Evolutionary conservation across 1,140 invertebrate species (phyloP).

Genomic region (Magallana gigas): DNA sequence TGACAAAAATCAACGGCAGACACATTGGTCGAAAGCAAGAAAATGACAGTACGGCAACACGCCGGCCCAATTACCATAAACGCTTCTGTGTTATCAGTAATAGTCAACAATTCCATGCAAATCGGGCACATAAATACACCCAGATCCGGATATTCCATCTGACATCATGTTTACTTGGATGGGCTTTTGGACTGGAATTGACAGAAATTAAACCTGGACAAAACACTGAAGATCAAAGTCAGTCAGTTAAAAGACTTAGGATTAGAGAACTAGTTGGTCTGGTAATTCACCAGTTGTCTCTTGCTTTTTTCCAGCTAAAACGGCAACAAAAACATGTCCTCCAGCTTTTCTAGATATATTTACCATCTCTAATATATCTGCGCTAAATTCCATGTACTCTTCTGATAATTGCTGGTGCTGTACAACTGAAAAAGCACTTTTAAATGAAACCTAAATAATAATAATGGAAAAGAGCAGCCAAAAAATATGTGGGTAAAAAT

Average conservation of each 20-base stretch:
- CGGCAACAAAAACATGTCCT: neutral
- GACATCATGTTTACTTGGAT: neutral
- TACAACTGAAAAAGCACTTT: neutral
- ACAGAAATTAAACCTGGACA: neutral
- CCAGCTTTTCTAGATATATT: neutral
- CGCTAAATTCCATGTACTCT: neutral
- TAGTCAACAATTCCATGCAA: slow-evolving; percentile 25
- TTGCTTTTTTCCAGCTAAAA: neutral
- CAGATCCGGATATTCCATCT: neutral
- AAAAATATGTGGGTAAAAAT: neutral
- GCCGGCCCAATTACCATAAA: slow-evolving; percentile 14
- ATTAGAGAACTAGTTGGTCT: neutral
- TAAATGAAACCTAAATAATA: neutral
- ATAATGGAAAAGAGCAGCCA: neutral
- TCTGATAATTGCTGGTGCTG: slow-evolving; percentile 1
- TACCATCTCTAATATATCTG: neutral
- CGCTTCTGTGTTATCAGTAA: slow-evolving; percentile 22
- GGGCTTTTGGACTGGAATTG: slow-evolving; percentile 15
- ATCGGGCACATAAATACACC: slow-evolving; percentile 13
- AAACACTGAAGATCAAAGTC: slow-evolving; percentile 11
- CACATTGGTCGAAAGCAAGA: slow-evolving; percentile 13
- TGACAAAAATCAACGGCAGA: slow-evolving; percentile 20
- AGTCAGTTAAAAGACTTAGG: neutral
- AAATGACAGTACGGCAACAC: neutral
- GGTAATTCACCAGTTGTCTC: neutral